A percentile compares a stretch with the other conserved stretches of the same genome.
Conservation (phyloP, 2,113 vertebrate genomes). For the Peromyscus polionotus region DNA sequence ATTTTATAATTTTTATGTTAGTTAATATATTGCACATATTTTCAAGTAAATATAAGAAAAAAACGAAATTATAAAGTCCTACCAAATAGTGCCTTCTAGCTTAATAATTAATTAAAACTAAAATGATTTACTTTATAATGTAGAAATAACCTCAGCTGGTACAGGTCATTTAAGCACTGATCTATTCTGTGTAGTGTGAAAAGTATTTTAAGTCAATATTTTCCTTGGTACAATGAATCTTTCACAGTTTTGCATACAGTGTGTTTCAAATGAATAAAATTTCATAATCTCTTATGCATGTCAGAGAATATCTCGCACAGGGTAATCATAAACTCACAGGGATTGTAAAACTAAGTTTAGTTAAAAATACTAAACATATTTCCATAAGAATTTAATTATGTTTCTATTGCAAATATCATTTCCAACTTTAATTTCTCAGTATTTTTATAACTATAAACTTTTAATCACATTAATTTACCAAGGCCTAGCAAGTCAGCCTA, state of each 20-base stretch:
- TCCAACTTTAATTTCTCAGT: background rate
- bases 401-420: background rate
- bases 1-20: background rate
- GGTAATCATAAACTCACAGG: slow-evolving; percentile 9
- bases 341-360: slow-evolving; percentile 14
- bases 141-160: background rate
- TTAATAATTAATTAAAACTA: slow-evolving; percentile 42
- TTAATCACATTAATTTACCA: background rate
- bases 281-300: slow-evolving; percentile 16
- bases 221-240: background rate
- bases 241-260: background rate
- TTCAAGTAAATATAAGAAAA: slow-evolving; percentile 23
- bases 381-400: background rate
- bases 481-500: background rate
- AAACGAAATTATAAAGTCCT: background rate
- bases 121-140: slow-evolving; percentile 49
- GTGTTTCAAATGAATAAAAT: background rate
- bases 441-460: slow-evolving; percentile 8
- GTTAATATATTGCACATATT: background rate
- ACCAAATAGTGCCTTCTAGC: background rate
- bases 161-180: background rate
- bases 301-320: background rate
- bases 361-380: slow-evolving; percentile 42
- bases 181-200: background rate
- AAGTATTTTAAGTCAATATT: slow-evolving; percentile 16